Evolutionary conservation across 1,140 invertebrate species (phyloP), one percentile per base, ranked within the genome.

Genomic region (Stegodyphus mimosarum): DNA sequence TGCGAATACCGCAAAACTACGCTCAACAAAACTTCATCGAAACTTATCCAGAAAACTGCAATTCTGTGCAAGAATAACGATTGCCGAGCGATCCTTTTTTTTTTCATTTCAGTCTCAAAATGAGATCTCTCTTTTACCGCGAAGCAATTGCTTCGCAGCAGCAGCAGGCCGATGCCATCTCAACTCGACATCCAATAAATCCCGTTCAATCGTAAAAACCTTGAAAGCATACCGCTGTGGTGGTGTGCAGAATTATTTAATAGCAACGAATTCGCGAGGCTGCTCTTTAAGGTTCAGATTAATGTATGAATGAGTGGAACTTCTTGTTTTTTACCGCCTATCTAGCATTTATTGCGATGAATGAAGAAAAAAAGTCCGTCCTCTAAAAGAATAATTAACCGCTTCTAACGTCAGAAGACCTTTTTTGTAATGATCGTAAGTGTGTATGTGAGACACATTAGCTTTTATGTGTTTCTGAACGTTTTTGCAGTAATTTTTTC

Each of bases 181-280:
- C 55, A 60, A 60, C 55, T 60, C 55, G 55, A 60, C 55, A 60
- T 60, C 55, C 55, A 60, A 60, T 60, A 60, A 60, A 60, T 60
- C 55, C 55, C 55, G 55, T 15, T 60, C 55, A 60, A 60, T 60
- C 55, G 55, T 60, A 60, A 60, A 60, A 60, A 60, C 55, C 55
- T 60, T 15, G 9, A 9, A 9, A 11, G 9, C 55, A 11, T 11
- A 11, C 55, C 55, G 15, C 55, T 60, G 55, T 60, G 55, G 55
- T 33, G 33, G 33, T 33, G 15, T 60, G 55, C 55, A 9, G 55
- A 60, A 60, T 60, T 60, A 60, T 60, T 60, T 60, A 60, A 60
- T 60, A 60, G 55, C 55, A 60, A 60, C 55, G 55, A 60, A 15
- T 33, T 33, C 33, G 33, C 33, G 33, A 33, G 33, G 33, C 33